Base-by-base conservation (phyloP, 53 echinoderm and acorn worm species). In the Astropecten irregularis region DNA sequence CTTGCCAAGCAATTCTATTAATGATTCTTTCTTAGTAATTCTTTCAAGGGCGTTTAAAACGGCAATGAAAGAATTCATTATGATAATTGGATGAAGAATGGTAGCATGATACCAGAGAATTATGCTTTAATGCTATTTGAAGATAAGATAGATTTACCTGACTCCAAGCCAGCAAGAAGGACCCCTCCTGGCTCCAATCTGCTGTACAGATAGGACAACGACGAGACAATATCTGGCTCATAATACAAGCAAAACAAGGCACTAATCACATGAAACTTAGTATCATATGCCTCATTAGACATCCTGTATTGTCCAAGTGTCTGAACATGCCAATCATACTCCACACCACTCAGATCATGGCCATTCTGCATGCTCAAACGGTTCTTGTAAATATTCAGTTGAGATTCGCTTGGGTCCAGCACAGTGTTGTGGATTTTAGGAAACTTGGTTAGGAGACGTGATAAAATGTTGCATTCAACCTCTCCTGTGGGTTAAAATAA, bases 241-340 rank as follows among this genome's bases (percentile, higher is more conserved):
- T 95, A 88, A 34, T 95, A 95, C 15, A 95, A 21, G 8, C 86
- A 86, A 76, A 91, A 86, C 11, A 95, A 58, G 10, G 95, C 47
- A 77, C 86, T 89, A 66, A 95, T 89, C 20, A 95, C 69, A 32
- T 95, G 91, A 50, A 59, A 76, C n/a, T 91, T 88, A 16, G 59
- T 38, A 38, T 16, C n/a, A 30, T 71, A 37, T 4, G 69, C 85
- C 47, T 48, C 48, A n/a, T 49, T 15, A 28, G 49, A 14, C 7
- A 0, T 3, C 49, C 29, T 28, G 50, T 53, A 87, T n/a, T 79
- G 57, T 8, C 47, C 59, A 3, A 73, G 68, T 7, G 87, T 87
- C 66, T 87, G 23, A 1, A 15, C 9, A 23, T 39, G 67, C 81
- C 79, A 87, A 5, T 69, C 48, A 33, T 58, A 63, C 56, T 79